Evolutionary conservation across 2,888 invertebrate species (phyloP).

Genomic region (Apomyelois bistriatella): DNA sequence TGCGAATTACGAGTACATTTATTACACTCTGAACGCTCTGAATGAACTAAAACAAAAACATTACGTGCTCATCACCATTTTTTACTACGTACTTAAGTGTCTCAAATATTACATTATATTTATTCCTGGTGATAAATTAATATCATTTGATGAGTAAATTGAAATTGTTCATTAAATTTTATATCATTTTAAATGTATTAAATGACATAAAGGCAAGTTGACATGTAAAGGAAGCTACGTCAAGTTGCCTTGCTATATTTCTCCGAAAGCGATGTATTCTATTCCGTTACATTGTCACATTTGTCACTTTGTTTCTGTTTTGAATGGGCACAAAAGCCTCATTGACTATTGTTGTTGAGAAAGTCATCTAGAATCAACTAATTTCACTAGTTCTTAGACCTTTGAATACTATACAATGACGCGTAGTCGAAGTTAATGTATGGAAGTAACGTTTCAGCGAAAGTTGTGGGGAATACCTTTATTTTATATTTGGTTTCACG

Average conservation of each 20-base stretch:
- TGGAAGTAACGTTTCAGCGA: not conserved
- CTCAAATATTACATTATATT: too few relatives aligned
- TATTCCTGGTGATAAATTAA: too few relatives aligned
- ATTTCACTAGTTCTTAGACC: slow-evolving; percentile 23
- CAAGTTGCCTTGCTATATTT: not conserved
- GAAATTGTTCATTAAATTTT: too few relatives aligned
- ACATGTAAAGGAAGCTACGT: too few relatives aligned
- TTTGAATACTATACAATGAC: slow-evolving; percentile 20
- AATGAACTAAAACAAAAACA: too few relatives aligned
- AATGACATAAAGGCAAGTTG: too few relatives aligned
- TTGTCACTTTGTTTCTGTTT: not conserved
- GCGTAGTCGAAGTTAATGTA: slow-evolving; percentile 6
- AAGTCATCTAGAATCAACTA: slow-evolving; percentile 14
- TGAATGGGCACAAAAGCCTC: slow-evolving; percentile 9
- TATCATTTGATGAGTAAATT: too few relatives aligned
- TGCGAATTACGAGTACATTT: too few relatives aligned
- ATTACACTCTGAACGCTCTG: too few relatives aligned
- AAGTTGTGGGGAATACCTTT: slow-evolving; percentile 7
- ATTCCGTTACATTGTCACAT: slow-evolving; percentile 4
- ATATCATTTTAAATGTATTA: too few relatives aligned
- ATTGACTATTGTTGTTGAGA: slow-evolving; percentile 23
- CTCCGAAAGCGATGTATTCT: not conserved
- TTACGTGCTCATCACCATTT: too few relatives aligned
- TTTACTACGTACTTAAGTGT: too few relatives aligned
- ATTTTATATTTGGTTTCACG: not conserved